Conservation (phyloP, 1,140 invertebrate genomes). For the Musca domestica region DNA sequence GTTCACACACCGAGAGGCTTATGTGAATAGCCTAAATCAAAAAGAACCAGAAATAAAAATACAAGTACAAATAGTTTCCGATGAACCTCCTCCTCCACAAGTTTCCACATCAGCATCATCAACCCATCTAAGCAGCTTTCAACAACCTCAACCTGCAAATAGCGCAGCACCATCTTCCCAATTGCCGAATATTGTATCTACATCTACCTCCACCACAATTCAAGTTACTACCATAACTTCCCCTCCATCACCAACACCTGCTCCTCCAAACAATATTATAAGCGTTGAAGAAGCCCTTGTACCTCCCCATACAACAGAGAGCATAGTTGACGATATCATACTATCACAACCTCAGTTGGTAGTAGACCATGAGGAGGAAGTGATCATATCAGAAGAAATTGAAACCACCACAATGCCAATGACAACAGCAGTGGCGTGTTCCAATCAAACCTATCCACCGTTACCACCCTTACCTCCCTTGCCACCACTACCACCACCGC, state of each 20-base stretch:
- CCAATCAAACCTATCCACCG: slow-evolving; percentile 18
- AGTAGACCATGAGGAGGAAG: slow-evolving; percentile 50
- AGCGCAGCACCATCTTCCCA: slow-evolving; percentile 7
- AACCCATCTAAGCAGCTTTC: not conserved
- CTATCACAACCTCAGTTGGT: slow-evolving; percentile 34
- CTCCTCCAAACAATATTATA: not conserved
- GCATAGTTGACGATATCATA: not conserved
- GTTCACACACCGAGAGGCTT: slow-evolving; percentile 39
- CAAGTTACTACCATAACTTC: not conserved
- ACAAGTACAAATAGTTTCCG: slow-evolving; percentile 48
- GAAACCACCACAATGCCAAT: not conserved
- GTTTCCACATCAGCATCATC: not conserved
- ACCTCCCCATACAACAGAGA: not conserved
- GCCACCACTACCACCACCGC: slow-evolving; percentile 21
- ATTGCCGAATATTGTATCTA: not conserved
- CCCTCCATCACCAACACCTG: not conserved
- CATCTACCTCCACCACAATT: not conserved
- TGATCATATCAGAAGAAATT: slow-evolving; percentile 26
- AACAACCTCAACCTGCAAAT: not conserved
- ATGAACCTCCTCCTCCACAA: slow-evolving; percentile 31
- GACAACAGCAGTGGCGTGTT: not conserved
- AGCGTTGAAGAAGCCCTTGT: not conserved
- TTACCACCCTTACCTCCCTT: slow-evolving; percentile 35
- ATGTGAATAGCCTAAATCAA: slow-evolving; percentile 45
- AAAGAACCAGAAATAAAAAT: slow-evolving; percentile 53